These are phyloP conservation scores for Okapia johnstoni DNA, from an alignment of 2,113 vertebrate species.

Conservation along the genomic window DNA sequence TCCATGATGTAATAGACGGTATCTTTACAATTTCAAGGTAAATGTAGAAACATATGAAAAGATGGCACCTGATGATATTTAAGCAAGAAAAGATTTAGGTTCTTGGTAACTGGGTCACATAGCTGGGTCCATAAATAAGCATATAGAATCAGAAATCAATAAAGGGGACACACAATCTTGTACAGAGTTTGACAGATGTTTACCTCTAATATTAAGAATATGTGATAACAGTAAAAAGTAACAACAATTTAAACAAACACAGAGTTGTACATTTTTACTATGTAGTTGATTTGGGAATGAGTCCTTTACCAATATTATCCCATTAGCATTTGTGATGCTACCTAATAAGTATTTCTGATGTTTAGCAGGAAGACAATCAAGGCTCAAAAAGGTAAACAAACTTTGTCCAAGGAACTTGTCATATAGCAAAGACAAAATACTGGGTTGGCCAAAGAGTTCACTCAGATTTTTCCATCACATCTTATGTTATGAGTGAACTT, in stretches of 20 bases:
- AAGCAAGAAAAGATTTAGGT: not conserved
- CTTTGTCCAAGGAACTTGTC: not conserved
- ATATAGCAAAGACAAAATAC: not conserved
- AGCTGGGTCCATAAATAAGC: not conserved
- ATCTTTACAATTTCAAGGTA: not conserved
- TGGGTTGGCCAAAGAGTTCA: not conserved
- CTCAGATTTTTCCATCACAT: not conserved
- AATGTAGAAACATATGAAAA: not conserved
- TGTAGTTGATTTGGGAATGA: not conserved
- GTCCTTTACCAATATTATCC: not conserved
- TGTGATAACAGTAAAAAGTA: not conserved
- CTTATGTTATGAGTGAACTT: not conserved
- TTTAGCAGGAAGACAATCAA: not conserved
- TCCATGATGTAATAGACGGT: not conserved
- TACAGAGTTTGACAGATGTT: not conserved
- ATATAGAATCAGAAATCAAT: not conserved
- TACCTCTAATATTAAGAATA: not conserved
- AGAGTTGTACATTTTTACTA: not conserved
- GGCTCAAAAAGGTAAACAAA: not conserved
- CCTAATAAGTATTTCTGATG: not conserved
- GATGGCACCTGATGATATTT: not conserved
- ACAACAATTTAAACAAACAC: not conserved
- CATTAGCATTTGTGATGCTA: not conserved
- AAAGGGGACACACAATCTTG: not conserved
- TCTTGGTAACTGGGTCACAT: not conserved